These are phyloP conservation scores for Laticauda colubrina DNA, from an alignment of 2,113 vertebrate genomes.

Conservation along the genomic window DNA sequence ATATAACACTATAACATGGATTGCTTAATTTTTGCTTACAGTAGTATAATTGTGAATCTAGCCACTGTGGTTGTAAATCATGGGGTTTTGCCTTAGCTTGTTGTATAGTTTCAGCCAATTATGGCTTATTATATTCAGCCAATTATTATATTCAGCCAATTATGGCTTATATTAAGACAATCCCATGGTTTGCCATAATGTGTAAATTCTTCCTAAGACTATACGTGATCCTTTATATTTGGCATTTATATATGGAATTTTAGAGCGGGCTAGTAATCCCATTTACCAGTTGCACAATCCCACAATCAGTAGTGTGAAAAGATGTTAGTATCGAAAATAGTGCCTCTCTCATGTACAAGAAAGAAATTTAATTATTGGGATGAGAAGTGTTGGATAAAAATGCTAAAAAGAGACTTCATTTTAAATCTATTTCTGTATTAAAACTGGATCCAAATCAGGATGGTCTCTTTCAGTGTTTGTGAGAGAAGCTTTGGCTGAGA, in stretches of 20 bases:
- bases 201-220: background rate
- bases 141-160: background rate
- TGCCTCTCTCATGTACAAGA: background rate
- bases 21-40: background rate
- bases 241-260: background rate
- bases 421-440: background rate
- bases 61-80: background rate
- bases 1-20: background rate
- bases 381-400: background rate
- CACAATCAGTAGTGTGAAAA: background rate
- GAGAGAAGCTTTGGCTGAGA: background rate
- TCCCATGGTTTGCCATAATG: background rate
- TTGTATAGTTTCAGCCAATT: background rate
- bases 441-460: background rate
- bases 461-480: background rate
- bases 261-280: background rate
- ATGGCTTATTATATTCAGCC: background rate
- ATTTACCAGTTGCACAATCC: background rate
- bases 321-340: background rate
- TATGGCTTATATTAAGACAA: background rate
- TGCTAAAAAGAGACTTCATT: background rate
- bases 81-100: background rate
- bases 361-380: background rate
- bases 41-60: background rate
- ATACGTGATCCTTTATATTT: background rate